Base-by-base conservation (phyloP, 2,113 vertebrate genomes). In the Percina caprodes region DNA sequence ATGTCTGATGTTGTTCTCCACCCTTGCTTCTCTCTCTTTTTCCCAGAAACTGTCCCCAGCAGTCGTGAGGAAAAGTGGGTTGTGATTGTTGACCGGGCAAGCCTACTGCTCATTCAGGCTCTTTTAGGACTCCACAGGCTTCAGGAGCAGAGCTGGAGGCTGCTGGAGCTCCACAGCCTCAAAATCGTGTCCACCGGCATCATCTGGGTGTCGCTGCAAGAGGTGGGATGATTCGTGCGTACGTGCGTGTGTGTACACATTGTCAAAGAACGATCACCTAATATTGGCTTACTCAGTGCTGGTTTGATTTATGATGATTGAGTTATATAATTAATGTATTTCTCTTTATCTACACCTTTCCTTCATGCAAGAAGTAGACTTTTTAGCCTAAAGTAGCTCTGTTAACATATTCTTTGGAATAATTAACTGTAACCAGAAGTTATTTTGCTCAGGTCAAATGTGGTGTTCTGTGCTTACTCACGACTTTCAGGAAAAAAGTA, bases 151-250 rank as follows among this genome's bases (percentile, higher is more conserved):
- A 58, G 76, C 76, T 95, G 96, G 95, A 90, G 91, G 51, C 4
- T 95, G 54, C 87, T 96, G 87, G 96, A 97, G 81, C 93, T 95
- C 49, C 95, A 96, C 73, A 93, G 94, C 85, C 65, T 94, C 18
- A 95, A 96, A 87, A 91, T 95, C 0, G 86, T 94, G 19, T 93
- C 94, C 1, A 81, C 91, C 0, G 91, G 84, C 60, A 94, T 95
- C 80, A 89, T 96, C 82, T 95, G 95, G 95, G 94, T 96, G 73
- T 92, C 91, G 0, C 79, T 95, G 60, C 85, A 95, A 72, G 96
- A 95, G 95, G 96, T 95, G 35, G 49, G 87, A 46, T 15, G 5
- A 52, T 51, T 51, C 35, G 16, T 72, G 11, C 69, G 48, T 52
- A 23, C 55, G 15, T 56, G 23, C 39, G 35, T 23, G 0, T 51